Percentiles rank a stretch among this genome's conserved stretches.
These are phyloP conservation scores for Tupaia chinensis DNA, from an alignment of 2,113 vertebrate species.

Conservation along the genomic window DNA sequence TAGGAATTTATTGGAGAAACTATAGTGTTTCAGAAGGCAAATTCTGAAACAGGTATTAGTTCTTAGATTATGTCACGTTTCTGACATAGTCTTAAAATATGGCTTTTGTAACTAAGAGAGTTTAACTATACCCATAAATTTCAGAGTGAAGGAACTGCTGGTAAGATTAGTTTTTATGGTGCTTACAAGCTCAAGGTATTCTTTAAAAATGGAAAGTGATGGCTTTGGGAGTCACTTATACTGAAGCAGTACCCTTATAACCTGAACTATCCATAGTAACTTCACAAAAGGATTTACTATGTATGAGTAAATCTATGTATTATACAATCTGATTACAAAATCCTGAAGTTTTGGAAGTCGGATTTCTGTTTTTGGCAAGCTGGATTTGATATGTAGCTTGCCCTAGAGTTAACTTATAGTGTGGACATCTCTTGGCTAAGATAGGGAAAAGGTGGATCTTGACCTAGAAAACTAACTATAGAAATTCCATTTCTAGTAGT, in stretches of 20 bases:
- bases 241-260: constrained; percentile 39
- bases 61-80: neutral
- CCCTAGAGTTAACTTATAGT: neutral
- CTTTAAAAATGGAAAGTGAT: constrained; percentile 57
- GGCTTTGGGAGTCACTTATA: constrained; percentile 53
- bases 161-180: constrained; percentile 50
- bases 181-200: constrained; percentile 49
- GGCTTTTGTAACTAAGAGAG: neutral
- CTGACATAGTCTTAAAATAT: constrained; percentile 60
- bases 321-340: too few species aligned
- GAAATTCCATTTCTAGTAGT: constrained; percentile 47
- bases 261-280: constrained; percentile 3
- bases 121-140: constrained; percentile 16
- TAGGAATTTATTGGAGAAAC: constrained; percentile 34
- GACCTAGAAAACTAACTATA: constrained; percentile 25
- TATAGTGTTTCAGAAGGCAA: neutral
- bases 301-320: neutral
- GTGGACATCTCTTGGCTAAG: constrained; percentile 13
- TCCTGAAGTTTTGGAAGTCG: constrained; percentile 31
- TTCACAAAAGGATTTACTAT: constrained; percentile 40
- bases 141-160: constrained; percentile 19
- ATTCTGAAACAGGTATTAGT: neutral
- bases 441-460: neutral
- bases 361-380: constrained; percentile 55
- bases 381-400: constrained; percentile 9